phyloP scores from a whole-genome alignment of 1,140 invertebrate genomes.

The Oncopodura yosiiana region DNA sequence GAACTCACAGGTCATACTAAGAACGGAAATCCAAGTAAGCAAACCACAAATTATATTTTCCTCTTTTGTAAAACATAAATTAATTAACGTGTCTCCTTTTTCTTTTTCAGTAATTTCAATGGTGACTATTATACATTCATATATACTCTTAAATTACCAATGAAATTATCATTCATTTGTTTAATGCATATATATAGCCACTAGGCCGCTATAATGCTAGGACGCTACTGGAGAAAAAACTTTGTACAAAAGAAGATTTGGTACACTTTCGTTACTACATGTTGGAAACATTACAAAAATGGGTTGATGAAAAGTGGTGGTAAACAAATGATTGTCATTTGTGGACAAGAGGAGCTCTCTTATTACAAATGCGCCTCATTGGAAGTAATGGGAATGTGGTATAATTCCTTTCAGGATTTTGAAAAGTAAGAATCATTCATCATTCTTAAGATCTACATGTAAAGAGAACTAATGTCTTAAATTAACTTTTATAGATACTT shows the following conservation, averaged over 20 bases:
- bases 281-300: too few relatives aligned
- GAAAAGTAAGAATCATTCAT: background rate
- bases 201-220: too few relatives aligned
- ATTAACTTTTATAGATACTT: constrained; percentile 8
- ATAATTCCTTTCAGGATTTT: background rate
- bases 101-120: too few relatives aligned
- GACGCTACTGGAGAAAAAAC: too few relatives aligned
- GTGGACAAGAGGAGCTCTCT: constrained; percentile 8
- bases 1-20: constrained; percentile 10
- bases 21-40: too few relatives aligned
- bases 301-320: background rate
- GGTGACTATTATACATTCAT: constrained; percentile 11
- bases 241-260: too few relatives aligned
- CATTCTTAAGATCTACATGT: background rate
- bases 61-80: too few relatives aligned
- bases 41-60: too few relatives aligned
- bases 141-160: constrained; percentile 7
- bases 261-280: too few relatives aligned
- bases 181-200: background rate
- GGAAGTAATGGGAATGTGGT: constrained; percentile 12
- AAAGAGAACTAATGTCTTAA: constrained; percentile 8
- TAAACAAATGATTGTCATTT: constrained; percentile 18
- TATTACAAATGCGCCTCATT: constrained; percentile 13
- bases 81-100: too few relatives aligned
- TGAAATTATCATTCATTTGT: constrained; percentile 14